These are phyloP conservation scores for Acomys russatus DNA, from an alignment of 2,797 vertebrate species.

Conservation along the genomic window DNA sequence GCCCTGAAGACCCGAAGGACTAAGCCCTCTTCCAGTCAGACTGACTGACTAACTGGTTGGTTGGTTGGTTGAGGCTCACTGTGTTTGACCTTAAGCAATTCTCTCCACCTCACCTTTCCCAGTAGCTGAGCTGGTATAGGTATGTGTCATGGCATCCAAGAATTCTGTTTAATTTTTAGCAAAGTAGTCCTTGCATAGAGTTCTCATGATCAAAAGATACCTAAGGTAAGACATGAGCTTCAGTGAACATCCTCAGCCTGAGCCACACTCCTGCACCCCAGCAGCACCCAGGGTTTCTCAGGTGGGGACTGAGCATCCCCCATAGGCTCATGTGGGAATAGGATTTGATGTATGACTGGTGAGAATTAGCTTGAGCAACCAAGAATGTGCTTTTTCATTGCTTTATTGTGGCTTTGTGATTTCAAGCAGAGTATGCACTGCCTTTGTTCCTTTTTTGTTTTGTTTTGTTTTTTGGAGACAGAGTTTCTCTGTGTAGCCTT, in stretches of 20 bases:
- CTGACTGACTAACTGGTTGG: background rate
- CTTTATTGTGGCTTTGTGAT: background rate
- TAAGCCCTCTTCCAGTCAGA: background rate
- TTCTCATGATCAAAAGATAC: background rate
- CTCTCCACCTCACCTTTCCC: background rate
- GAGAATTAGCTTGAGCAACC: background rate
- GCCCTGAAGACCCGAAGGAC: background rate
- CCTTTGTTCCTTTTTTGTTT: background rate
- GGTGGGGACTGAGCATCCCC: background rate
- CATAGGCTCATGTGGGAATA: background rate
- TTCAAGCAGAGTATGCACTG: background rate
- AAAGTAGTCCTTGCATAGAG: background rate
- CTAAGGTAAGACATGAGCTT: background rate
- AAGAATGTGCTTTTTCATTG: background rate
- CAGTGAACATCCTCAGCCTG: background rate
- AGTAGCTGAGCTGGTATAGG: background rate
- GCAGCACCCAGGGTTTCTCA: background rate
- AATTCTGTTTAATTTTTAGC: background rate
- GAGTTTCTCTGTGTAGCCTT: too few relatives aligned
- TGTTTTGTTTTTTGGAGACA: too few relatives aligned
- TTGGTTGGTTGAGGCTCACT: background rate
- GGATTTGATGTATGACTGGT: background rate
- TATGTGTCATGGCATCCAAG: background rate
- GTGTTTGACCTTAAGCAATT: background rate
- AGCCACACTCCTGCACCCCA: background rate